Base-by-base conservation (phyloP, 2,113 vertebrate species). In the Parus major region DNA sequence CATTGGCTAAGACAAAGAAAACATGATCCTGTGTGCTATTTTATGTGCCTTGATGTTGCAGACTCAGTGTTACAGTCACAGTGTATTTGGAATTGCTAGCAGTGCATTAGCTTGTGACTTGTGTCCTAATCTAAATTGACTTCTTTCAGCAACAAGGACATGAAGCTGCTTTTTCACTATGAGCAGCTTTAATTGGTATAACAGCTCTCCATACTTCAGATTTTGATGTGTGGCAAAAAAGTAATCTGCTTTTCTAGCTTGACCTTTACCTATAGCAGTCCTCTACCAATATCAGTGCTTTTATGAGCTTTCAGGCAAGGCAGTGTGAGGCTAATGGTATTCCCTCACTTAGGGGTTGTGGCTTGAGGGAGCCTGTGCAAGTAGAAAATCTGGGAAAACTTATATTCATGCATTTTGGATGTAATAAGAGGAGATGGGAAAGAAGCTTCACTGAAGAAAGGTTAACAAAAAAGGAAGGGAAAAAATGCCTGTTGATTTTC, bases 331-430 rank as follows among this genome's bases (percentile, higher is more conserved):
- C 11, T 79, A 6, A 20, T 52, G 36, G 39, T 79, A 11, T 44
- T 85, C 4, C 5, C 28, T 71, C 41, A 12, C 53, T 47, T 64
- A 42, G 19, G 25, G 5, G 7, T 42, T 84, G 44, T 72, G 41
- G 31, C 31, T 31, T n/a, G 18, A 53, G 44, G 46, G 22, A 44
- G 25, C 0, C 1, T 53, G 12, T 1, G 5, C n/a, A 18, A n/a
- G 12, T 56, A n/a, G 15, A 33, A 88, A 61, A 20, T 46, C 28
- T 68, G n/a, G 31, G 36, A 27, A 78, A 61, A 65, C 24, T 36
- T 53, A 25, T 4, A 12, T 52, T 72, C 6, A 3, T 44, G 12
- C 5, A 41, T 42, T 73, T 82, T 76, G 25, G 24, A 41, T 70
- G 9, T 52, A 39, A 42, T 18, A 81, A 16, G 18, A 16, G 66